Percentiles rank a stretch among this genome's conserved stretches.
Conservation (phyloP, 1,140 invertebrate genomes). For the Cydia pomonella region DNA sequence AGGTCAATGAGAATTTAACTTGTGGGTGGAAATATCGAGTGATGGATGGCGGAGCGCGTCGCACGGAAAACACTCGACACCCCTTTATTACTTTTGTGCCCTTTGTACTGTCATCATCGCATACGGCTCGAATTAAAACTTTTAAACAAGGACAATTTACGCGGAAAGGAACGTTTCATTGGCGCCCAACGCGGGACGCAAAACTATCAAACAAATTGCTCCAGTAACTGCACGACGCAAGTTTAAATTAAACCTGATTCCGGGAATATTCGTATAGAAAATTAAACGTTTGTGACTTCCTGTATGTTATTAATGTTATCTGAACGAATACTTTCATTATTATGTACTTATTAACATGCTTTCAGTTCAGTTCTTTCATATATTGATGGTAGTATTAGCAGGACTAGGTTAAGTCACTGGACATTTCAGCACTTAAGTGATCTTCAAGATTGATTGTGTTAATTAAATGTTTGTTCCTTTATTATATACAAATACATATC, state of each 20-base stretch:
- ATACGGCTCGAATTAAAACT: constrained; percentile 73
- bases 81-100: constrained; percentile 74
- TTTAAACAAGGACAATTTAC: constrained; percentile 64
- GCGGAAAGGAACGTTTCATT: constrained; percentile 54
- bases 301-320: background rate
- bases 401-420: no score
- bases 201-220: constrained; percentile 44
- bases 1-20: constrained; percentile 8
- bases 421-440: no score
- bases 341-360: background rate
- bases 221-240: background rate
- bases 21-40: constrained; percentile 34
- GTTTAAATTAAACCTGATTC: constrained; percentile 10
- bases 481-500: no score
- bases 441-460: no score
- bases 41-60: constrained; percentile 41
- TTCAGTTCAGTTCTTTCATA: no score
- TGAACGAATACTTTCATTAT: background rate
- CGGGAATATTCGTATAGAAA: background rate
- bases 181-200: constrained; percentile 52
- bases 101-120: constrained; percentile 67
- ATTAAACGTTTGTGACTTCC: constrained; percentile 11
- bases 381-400: background rate
- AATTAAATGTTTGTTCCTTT: no score
- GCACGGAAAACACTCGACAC: constrained; percentile 65